Conservation (phyloP, 1,140 invertebrate genomes). For the Bombus impatiens region DNA sequence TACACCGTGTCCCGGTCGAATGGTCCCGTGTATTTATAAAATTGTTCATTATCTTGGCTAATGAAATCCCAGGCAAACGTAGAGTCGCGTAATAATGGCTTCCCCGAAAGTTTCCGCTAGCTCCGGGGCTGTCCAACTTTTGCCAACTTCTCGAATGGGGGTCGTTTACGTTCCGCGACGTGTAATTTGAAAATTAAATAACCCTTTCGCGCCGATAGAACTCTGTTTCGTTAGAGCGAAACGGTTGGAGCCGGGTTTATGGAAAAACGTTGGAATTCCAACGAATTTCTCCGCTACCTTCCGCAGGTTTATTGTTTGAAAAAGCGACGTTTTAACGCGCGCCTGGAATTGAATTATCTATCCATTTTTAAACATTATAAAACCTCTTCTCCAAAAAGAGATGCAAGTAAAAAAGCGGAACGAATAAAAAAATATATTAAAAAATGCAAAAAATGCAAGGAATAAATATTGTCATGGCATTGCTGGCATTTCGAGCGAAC, state of each 20-base stretch:
- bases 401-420: neutral
- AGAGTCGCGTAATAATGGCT: constrained; percentile 16
- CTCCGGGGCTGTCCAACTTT: constrained; percentile 22
- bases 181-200: constrained; percentile 44
- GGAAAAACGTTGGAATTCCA: neutral
- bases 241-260: neutral
- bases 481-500: neutral
- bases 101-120: constrained; percentile 5
- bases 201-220: constrained; percentile 7
- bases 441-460: neutral
- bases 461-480: neutral
- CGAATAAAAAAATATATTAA: too few relatives aligned
- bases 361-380: neutral
- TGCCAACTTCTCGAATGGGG: neutral
- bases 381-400: neutral
- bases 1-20: neutral
- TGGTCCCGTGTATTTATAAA: constrained; percentile 12
- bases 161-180: constrained; percentile 14
- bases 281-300: neutral
- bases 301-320: neutral
- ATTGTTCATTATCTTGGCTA: constrained; percentile 36
- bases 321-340: neutral
- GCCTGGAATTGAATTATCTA: neutral
- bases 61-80: constrained; percentile 30
- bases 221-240: neutral